Evolutionary conservation across 2,797 vertebrate species (phyloP), one percentile per base, ranked within the genome.

Genomic region (Hipposideros larvatus): DNA sequence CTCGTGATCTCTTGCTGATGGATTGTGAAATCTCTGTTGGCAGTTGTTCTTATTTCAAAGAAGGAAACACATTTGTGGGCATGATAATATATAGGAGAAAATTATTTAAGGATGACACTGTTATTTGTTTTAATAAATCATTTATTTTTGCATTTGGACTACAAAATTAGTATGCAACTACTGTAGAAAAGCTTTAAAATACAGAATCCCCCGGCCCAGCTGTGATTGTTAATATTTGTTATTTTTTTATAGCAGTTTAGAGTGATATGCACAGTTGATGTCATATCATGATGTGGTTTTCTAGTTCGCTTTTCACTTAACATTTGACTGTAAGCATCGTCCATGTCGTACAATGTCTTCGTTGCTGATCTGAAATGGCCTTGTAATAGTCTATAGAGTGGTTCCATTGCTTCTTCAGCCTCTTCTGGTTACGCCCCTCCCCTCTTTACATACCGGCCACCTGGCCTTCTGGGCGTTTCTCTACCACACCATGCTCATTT

Each of bases 101-200:
- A 5, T 78, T 90, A 66, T 85, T 89, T 34, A 79, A 70, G 26
- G 55, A 34, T 43, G 48, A 2, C 7, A 5, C 11, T 63, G 31
- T 24, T 71, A 61, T 59, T 92, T 63, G 37, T 61, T 80, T 85
- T 46, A 57, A 57, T 37, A 82, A 51, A 21, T 85, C 28, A 70
- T 78, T 87, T 28, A 37, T 43, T 66, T 66, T 95, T 96, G 55
- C 51, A 53, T 68, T 31, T 95, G 43, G 24, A 18, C 96, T 74
- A 68, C 16, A 90, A 37, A 87, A 57, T 80, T 53, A 80, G 61
- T 34, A 14, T 11, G 22, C 5, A n/a, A 28, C 14, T 51, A 4
- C 26, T 22, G n/a, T n/a, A 48, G 88, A 31, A 74, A 80, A 41
- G 71, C 59, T 66, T 51, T 88, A 80, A 91, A 92, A 73, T 31